These are phyloP conservation scores for Zaprionus bogoriensis DNA, from an alignment of 2,888 invertebrate genomes.

Conservation along the genomic window DNA sequence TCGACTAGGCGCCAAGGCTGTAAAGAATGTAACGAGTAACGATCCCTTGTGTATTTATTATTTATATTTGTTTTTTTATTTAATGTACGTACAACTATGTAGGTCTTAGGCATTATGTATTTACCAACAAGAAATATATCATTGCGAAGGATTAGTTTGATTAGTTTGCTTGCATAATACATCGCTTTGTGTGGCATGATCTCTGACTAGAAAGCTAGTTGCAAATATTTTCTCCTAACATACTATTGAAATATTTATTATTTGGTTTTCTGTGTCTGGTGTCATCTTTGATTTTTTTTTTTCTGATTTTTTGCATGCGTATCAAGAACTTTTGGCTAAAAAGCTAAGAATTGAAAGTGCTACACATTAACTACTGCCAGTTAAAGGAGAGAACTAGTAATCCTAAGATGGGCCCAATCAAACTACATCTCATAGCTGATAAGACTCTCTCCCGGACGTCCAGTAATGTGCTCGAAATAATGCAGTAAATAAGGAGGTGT, in stretches of 20 bases:
- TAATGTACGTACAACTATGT: constrained; percentile 17
- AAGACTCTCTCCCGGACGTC: constrained; percentile 82
- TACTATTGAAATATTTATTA: background rate
- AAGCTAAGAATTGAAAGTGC: background rate
- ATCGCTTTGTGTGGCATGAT: background rate
- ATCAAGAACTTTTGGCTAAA: background rate
- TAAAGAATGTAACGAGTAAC: background rate
- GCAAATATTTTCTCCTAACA: background rate
- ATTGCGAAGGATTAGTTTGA: background rate
- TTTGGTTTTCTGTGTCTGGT: background rate
- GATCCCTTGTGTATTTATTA: constrained; percentile 13
- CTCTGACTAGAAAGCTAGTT: background rate
- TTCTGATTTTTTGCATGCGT: background rate
- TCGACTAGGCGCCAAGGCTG: constrained; percentile 29
- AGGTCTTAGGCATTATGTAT: constrained; percentile 6
- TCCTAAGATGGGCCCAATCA: background rate
- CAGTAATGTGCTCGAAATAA: constrained; percentile 84
- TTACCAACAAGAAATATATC: constrained; percentile 23
- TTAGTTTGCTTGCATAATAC: background rate
- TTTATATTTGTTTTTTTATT: constrained; percentile 8
- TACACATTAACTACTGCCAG: background rate
- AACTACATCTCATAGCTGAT: constrained; percentile 29
- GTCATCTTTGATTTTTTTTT: background rate
- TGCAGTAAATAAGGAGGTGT: constrained; percentile 84
- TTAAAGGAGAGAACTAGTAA: background rate